Base-by-base conservation (phyloP, 2,888 invertebrate species). In the Brassicogethes aeneus region DNA sequence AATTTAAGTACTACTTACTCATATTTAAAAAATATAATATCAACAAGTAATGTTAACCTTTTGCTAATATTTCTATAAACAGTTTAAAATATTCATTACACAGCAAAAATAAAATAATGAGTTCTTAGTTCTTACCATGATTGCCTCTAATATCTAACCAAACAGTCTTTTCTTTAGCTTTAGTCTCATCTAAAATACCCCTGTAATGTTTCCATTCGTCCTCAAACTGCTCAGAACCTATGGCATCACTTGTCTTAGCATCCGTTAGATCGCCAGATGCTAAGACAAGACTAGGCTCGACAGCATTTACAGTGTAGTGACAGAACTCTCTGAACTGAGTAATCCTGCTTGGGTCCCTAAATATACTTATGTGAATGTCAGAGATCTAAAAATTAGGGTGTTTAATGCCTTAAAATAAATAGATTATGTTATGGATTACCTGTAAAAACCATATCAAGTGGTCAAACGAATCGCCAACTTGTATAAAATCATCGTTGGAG, bases 111-210 rank as follows among this genome's bases (percentile, higher is more conserved):
- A n/a, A n/a, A n/a, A n/a, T n/a, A n/a, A n/a, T n/a, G n/a, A n/a
- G n/a, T n/a, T n/a, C n/a, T n/a, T n/a, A n/a, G n/a, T n/a, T n/a
- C 60, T 64, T 71, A 88, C 89, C 91, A 76, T 92, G 92, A 74
- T 92, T 92, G 65, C 93, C 93, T 66, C 92, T 73, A 47, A 91
- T 83, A 70, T 93, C 93, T 44, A 93, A 70, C 91, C 92, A 93
- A 17, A 77, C 68, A 2, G 88, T 87, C 58, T 77, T 78, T 32
- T 80, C 71, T 37, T 71, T 70, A 15, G 88, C 75, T 52, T 76
- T 74, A 33, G 79, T 77, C 50, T 82, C 79, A 36, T 76, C 70
- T 17, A 92, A 70, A 46, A 84, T 74, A 55, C 79, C 73, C 52
- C 77, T 72, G 62, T 93, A 94, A 53, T 78, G 74, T 47, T 79